Percentiles rank a stretch among this genome's conserved stretches.
These are phyloP conservation scores for Frankliniella fusca DNA, from an alignment of 2,888 invertebrate genomes.

Conservation along the genomic window DNA sequence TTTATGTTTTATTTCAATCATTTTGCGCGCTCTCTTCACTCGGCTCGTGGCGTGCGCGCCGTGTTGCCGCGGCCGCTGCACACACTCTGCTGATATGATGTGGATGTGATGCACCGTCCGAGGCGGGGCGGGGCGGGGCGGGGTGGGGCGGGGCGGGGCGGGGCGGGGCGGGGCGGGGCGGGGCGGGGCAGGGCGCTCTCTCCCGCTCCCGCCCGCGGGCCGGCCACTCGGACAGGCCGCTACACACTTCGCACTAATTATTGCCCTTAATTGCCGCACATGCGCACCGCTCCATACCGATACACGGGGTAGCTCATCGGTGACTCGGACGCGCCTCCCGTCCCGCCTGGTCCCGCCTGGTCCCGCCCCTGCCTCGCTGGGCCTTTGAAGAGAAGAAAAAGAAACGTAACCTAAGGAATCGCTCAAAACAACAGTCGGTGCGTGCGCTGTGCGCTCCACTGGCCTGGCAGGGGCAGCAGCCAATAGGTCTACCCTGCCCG, in stretches of 20 bases:
- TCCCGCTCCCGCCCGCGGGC: neutral
- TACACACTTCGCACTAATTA: slow-evolving; percentile 1
- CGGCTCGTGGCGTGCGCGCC: neutral
- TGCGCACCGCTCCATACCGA: neutral
- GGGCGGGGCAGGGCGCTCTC: neutral
- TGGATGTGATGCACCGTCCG: too few species aligned
- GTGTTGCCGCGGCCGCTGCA: neutral
- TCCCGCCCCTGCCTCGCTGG: too few species aligned
- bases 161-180: neutral
- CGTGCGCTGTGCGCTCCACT: too few species aligned
- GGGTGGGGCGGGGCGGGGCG: neutral
- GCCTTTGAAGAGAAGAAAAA: too few species aligned
- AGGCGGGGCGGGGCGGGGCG: neutral
- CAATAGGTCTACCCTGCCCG: too few species aligned
- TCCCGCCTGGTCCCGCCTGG: neutral
- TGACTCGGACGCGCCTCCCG: neutral
- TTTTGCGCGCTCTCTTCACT: too few species aligned
- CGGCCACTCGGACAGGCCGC: neutral
- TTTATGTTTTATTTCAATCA: too few species aligned
- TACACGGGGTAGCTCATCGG: neutral
- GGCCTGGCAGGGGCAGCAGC: too few species aligned
- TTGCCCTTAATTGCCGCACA: slow-evolving; percentile 13
- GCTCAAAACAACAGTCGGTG: too few species aligned
- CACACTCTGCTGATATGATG: neutral
- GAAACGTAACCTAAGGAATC: too few species aligned